Conservation (phyloP, 2,797 vertebrate species). For the Squalus acanthias region DNA sequence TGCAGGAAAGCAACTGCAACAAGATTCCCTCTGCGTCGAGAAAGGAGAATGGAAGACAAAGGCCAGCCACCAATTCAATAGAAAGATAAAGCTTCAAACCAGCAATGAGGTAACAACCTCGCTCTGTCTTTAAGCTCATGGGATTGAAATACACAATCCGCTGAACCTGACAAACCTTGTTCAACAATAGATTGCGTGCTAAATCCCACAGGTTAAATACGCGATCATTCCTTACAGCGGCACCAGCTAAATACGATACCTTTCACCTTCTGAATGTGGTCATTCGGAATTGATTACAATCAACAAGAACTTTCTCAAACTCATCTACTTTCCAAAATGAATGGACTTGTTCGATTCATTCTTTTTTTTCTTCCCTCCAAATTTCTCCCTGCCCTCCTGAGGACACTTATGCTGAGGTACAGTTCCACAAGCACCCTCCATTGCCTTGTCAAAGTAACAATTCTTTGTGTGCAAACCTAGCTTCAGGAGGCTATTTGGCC, state of each 20-base stretch:
- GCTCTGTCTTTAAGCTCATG: constrained; percentile 15
- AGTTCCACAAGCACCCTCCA: too few relatives aligned
- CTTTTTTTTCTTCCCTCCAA: neutral
- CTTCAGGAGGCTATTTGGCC: neutral
- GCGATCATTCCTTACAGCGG: neutral
- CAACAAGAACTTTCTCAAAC: constrained; percentile 2
- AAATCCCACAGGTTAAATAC: constrained; percentile 29
- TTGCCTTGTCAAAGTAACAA: neutral
- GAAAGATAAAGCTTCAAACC: constrained; percentile 22
- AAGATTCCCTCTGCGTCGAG: neutral
- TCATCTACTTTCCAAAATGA: neutral
- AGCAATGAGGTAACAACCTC: neutral
- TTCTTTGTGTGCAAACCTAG: neutral
- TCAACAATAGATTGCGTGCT: constrained; percentile 36
- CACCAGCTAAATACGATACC: neutral
- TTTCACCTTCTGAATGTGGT: constrained; percentile 29
- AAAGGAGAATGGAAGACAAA: neutral
- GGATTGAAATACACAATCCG: neutral
- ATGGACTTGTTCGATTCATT: neutral
- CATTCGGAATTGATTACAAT: neutral
- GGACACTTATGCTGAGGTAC: neutral
- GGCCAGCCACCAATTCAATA: neutral
- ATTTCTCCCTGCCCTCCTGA: too few relatives aligned
- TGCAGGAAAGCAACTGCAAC: constrained; percentile 18
- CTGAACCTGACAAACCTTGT: neutral